Conservation (phyloP, 1,140 invertebrate genomes). For the Rhysida immarginata region DNA sequence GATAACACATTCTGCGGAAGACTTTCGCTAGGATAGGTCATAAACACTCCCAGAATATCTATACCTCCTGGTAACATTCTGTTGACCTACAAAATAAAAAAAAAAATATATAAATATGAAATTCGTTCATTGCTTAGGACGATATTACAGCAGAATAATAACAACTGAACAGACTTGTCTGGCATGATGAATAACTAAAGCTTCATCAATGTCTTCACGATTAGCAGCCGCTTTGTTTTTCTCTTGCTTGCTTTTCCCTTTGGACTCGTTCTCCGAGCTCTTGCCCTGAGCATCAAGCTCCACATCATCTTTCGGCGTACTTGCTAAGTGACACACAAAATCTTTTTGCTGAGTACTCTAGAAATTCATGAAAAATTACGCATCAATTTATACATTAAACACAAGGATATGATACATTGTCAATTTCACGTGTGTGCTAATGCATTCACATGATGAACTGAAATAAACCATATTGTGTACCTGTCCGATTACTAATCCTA, state of each 20-base stretch:
- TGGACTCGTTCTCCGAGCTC: conserved; percentile 12
- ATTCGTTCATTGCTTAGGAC: background rate
- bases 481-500: conserved; percentile 5
- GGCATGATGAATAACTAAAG: conserved; percentile 29
- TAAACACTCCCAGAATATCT: conserved; percentile 47
- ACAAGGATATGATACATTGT: too few relatives aligned
- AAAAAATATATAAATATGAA: conserved; percentile 7
- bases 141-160: background rate
- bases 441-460: too few relatives aligned
- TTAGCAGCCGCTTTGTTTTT: conserved; percentile 12
- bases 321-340: conserved; percentile 52
- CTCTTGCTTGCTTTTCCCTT: conserved; percentile 13
- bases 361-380: background rate
- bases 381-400: background rate
- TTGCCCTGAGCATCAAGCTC: conserved; percentile 30
- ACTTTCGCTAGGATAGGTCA: conserved; percentile 44
- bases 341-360: conserved; percentile 35
- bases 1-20: conserved; percentile 30
- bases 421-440: too few relatives aligned
- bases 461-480: too few relatives aligned
- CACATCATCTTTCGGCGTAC: conserved; percentile 43
- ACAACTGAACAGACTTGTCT: too few relatives aligned
- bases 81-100: conserved; percentile 37
- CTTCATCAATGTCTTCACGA: conserved; percentile 22
- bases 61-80: conserved; percentile 69